A percentile compares a stretch with the other conserved stretches of the same genome.
Evolutionary conservation across 2,888 invertebrate genomes (phyloP).

Genomic region (Bembecia ichneumoniformis): DNA sequence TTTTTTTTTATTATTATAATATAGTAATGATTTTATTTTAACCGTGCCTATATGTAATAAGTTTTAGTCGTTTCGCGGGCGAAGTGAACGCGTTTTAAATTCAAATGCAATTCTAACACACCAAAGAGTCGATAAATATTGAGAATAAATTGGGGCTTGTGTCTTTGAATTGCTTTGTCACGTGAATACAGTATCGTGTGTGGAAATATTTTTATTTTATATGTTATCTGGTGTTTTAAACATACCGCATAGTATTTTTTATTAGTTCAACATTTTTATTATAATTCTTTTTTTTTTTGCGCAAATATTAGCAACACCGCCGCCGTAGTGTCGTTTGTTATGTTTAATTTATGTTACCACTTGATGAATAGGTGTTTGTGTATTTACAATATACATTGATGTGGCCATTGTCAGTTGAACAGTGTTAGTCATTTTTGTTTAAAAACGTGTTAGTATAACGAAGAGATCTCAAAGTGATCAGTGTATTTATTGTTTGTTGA

Average conservation of each 20-base stretch:
- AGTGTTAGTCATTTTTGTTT: conserved; percentile 33
- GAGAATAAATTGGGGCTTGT: neutral
- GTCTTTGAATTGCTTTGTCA: neutral
- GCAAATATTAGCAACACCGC: neutral
- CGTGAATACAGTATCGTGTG: neutral
- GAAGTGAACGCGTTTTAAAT: conserved; percentile 46
- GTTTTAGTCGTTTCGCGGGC: conserved; percentile 61
- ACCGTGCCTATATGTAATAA: conserved; percentile 22
- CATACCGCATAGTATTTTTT: neutral
- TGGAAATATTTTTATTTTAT: neutral
- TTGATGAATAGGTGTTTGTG: conserved; percentile 4
- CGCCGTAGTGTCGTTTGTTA: neutral
- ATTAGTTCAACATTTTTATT: neutral
- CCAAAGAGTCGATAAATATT: conserved; percentile 42
- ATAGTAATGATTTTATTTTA: conserved; percentile 6
- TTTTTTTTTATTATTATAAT: conserved; percentile 36
- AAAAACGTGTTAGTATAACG: conserved; percentile 59
- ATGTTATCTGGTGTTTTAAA: neutral
- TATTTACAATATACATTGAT: conserved; percentile 20
- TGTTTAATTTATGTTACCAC: conserved; percentile 1
- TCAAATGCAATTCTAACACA: conserved; percentile 38
- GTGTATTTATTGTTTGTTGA: conserved; percentile 67
- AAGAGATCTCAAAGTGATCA: conserved; percentile 69
- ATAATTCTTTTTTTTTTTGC: neutral
- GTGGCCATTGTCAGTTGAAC: conserved; percentile 57